Conservation (phyloP, 2,888 invertebrate species). For the Eueremaeus valkanovi region DNA sequence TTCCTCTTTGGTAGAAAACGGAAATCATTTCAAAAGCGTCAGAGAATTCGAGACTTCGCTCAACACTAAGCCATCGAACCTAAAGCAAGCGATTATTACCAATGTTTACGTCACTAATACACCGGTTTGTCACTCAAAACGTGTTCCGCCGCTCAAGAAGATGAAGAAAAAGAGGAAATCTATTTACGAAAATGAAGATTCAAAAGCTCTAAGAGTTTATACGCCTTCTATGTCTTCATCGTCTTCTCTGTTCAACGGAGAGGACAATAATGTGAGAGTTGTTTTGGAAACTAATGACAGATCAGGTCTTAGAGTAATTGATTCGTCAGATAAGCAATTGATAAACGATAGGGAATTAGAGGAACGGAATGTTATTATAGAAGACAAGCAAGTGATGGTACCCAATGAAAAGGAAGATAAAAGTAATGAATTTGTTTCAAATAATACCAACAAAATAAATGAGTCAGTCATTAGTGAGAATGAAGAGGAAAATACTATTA, state of each 20-base stretch:
- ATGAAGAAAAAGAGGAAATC: neutral
- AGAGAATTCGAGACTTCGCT: constrained; percentile 35
- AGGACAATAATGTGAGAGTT: neutral
- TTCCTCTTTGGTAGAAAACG: neutral
- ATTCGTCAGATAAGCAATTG: neutral
- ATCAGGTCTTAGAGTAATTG: neutral
- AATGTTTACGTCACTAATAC: constrained; percentile 42
- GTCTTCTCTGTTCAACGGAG: constrained; percentile 12
- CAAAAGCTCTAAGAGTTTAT: neutral
- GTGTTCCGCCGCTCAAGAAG: constrained; percentile 39
- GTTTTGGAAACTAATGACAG: constrained; percentile 6
- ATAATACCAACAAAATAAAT: too few species aligned
- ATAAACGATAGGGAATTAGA: neutral
- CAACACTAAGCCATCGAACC: constrained; percentile 27
- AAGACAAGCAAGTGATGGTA: neutral
- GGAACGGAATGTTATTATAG: neutral
- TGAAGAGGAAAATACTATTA: neutral
- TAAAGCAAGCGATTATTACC: constrained; percentile 43
- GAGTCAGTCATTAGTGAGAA: neutral
- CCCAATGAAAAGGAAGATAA: neutral
- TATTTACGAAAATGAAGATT: neutral
- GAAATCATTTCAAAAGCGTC: constrained; percentile 21
- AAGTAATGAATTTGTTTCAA: neutral
- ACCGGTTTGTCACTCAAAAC: constrained; percentile 35
- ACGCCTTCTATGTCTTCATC: constrained; percentile 28